Evolutionary conservation across 92 coral and sea anemone species (phyloP), one percentile per base, ranked within the genome.

Genomic region (Epizoanthus scotinus): DNA sequence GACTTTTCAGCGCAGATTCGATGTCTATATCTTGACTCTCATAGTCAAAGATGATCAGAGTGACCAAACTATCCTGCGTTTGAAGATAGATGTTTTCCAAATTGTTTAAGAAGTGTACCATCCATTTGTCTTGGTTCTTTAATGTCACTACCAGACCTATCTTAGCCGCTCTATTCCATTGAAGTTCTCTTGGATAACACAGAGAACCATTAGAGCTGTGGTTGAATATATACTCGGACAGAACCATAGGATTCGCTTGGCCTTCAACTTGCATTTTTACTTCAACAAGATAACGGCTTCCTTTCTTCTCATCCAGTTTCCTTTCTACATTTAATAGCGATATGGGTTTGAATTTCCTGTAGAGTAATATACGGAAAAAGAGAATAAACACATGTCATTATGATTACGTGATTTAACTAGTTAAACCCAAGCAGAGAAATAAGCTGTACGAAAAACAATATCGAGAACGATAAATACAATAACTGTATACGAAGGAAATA

Each of bases 171-270:
- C 80, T 82, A 69, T 91, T 84, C 94, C 94, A 91, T 26, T 91
- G 90, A 15, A 91, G 28, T 21, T 82, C 91, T 63, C 70, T 82
- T 13, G 94, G 94, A 54, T 88, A 91, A 82, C 94, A 91, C 82
- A 91, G 67, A 5, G 55, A 78, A 1, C 65, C 56, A 26, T 72
- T 54, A 20, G 78, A 79, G n/a, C 84, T 67, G 54, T 86, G 70
- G 66, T 28, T 56, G 70, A 81, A 88, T 36, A 91, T 82, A 65
- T 57, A 85, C 78, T 91, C 92, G 0, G 94, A 91, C 14, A 91
- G 31, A 47, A 85, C 64, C 65, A 72, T 54, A 6, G 80, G 66
- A 38, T 71, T 29, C 18, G 59, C 54, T 13, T 67, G 59, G 19
- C 78, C 89, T 28, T 83, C 24, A 67, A 81, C 83, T 17, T 70